These are phyloP conservation scores for Pangasius djambal DNA, from an alignment of 2,797 vertebrate species.

Conservation along the genomic window DNA sequence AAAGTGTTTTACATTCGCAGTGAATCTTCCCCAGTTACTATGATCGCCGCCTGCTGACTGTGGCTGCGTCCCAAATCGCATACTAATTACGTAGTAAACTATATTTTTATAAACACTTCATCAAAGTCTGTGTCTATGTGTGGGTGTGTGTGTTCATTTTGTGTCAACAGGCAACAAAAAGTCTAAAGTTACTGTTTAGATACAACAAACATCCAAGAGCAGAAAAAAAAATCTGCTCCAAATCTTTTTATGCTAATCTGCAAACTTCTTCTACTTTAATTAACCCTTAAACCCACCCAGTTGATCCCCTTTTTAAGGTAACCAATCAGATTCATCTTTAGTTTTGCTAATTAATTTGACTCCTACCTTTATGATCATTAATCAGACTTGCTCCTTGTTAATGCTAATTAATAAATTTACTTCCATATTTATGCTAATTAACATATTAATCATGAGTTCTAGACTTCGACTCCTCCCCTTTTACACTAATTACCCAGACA, in stretches of 20 bases:
- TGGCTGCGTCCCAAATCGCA: neutral
- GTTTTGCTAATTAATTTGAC: neutral
- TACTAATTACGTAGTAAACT: neutral
- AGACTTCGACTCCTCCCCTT: neutral
- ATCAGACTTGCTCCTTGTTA: neutral
- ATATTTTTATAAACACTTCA: neutral
- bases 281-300: neutral
- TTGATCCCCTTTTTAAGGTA: neutral
- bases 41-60: neutral
- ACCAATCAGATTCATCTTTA: neutral
- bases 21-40: neutral
- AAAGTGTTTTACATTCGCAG: neutral
- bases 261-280: neutral
- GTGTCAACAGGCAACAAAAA: neutral
- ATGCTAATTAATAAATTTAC: neutral
- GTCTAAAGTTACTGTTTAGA: neutral
- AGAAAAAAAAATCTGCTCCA: neutral
- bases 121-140: neutral
- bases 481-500: neutral
- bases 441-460: neutral
- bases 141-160: neutral
- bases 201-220: neutral
- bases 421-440: neutral
- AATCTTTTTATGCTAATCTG: neutral
- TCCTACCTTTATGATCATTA: neutral